Evolutionary conservation across 2,113 vertebrate species (phyloP), one percentile per base, ranked within the genome.

Genomic region (Turnix velox): DNA sequence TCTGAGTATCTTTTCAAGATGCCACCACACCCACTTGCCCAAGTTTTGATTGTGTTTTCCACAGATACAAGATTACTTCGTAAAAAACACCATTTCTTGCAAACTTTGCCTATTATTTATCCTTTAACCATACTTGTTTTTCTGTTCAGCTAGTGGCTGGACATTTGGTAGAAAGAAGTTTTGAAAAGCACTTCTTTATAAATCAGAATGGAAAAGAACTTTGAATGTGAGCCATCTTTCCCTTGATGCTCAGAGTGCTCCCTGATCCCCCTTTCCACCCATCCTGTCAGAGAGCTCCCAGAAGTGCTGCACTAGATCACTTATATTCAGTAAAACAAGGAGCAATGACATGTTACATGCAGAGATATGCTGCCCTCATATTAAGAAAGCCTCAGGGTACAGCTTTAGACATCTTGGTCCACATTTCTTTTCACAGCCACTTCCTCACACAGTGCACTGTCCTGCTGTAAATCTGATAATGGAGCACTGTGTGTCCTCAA

Each of bases 181-280:
- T 45, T 51, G 43, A 78, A 87, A 88, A 91, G 19, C 15, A 4
- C 13, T 78, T 71, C 51, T 55, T 88, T 39, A 22, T 37, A 84
- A 71, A 42, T 9, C 30, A 43, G 37, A 77, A 78, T 20, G 25
- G 55, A 74, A 86, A 80, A 14, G 4, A 63, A 57, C 52, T 75
- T 67, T 23, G 27, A 71, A 62, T 14, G 25, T 17, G 77, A 88
- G 27, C 10, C 6, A 12, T 58, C 57, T 6, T 66, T 51, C 31
- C 37, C 43, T 9, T 35, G 84, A 61, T 82, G 33, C 33, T 46
- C 24, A 30, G 43, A 4, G 16, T 61, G 35, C 35, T 62, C 28
- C 28, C 28, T 30, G 27, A 20, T 40, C n/a, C 28, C 0, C 0
- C 4, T 8, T 27, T 25, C 24, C 0, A 1, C 28, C 35, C 35